A percentile compares a stretch with the other conserved stretches of the same genome.
Conservation (phyloP, 2,113 vertebrate species). For the Pyrgilauda ruficollis region DNA sequence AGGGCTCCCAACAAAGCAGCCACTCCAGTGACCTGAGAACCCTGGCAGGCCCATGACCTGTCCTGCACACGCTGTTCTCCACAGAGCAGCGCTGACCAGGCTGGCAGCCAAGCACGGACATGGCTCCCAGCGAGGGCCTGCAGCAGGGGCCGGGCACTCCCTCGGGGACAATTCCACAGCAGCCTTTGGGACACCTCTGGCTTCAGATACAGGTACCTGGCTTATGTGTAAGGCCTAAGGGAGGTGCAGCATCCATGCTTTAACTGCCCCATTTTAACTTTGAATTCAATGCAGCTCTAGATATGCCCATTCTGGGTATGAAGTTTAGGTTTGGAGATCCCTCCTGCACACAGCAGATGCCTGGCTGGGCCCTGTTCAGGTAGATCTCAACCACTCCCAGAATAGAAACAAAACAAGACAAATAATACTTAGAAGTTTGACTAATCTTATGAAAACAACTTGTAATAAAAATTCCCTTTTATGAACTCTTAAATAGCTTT, state of each 20-base stretch:
- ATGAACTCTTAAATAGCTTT: not conserved
- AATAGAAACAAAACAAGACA: not conserved
- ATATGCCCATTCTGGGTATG: not conserved
- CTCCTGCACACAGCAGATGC: not conserved
- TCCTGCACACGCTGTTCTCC: accelerated
- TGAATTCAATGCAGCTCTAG: not conserved
- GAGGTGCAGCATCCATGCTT: not conserved
- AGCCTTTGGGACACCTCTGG: not conserved
- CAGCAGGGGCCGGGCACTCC: not conserved
- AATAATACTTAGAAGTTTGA: not conserved
- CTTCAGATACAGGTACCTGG: not conserved
- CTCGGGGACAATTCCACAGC: not conserved
- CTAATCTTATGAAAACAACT: not conserved
- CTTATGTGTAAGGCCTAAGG: not conserved
- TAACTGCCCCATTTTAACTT: not conserved
- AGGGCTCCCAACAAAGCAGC: not conserved
- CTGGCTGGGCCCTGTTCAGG: not conserved
- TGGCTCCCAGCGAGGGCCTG: accelerated
- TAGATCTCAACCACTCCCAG: not conserved
- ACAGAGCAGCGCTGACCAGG: not conserved
- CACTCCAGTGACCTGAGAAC: not conserved
- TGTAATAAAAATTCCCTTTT: slow-evolving; percentile 38
- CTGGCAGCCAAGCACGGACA: not conserved
- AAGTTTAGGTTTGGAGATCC: not conserved
- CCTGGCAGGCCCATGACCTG: not conserved